Evolutionary conservation across 2,113 vertebrate genomes (phyloP).

Genomic region (Meles meles): DNA sequence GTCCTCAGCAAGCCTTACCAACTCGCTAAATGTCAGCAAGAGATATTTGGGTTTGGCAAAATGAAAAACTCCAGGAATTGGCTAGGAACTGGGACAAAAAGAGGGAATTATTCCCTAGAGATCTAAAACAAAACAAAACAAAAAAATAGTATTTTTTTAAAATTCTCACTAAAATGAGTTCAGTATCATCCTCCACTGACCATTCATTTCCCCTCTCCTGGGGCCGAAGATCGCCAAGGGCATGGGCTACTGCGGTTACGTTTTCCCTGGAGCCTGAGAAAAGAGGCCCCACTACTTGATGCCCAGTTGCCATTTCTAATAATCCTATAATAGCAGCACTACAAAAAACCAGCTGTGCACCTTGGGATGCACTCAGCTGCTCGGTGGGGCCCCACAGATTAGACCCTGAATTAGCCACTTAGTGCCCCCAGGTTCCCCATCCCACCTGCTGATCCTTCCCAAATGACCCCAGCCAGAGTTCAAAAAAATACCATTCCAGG

Average conservation of each 20-base stretch:
- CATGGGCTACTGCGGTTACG: not conserved
- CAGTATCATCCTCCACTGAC: not conserved
- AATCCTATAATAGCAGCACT: not conserved
- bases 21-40: conserved; percentile 26
- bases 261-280: not conserved
- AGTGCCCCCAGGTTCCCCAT: not conserved
- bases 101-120: not conserved
- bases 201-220: not conserved
- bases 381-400: not conserved
- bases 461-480: not conserved
- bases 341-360: not conserved
- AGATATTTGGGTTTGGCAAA: conserved; percentile 6
- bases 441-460: not conserved
- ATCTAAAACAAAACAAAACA: not conserved
- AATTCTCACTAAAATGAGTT: not conserved
- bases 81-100: not conserved
- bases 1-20: not conserved
- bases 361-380: not conserved
- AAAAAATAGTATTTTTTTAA: no score
- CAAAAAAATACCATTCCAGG: not conserved
- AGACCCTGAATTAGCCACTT: conserved; percentile 19
- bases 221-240: not conserved
- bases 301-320: not conserved
- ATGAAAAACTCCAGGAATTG: not conserved
- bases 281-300: not conserved